Evolutionary conservation across 2,888 invertebrate genomes (phyloP), one percentile per base, ranked within the genome.

Genomic region (Sphaerophoria taeniata): DNA sequence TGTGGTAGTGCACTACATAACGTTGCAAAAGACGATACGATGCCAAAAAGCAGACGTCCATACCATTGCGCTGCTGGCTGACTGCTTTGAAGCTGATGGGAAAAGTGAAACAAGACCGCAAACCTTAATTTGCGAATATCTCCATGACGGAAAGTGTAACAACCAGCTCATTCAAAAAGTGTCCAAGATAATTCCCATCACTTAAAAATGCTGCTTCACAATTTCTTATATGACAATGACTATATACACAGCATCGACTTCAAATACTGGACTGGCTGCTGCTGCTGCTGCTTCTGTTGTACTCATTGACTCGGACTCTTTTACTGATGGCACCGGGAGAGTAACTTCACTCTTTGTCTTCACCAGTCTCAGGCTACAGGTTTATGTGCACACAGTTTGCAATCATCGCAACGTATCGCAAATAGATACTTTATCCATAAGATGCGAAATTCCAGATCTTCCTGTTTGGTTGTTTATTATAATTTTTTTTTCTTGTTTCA

Each of bases 101-200:
- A 85, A 85, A 85, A 85, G 85, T 85, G 81, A 85, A 85, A 81
- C 81, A 81, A 80, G 81, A 85, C 85, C 85, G 73, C 85, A 85
- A 24, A 85, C 81, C 63, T 81, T 85, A 85, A 85, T 85, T 85
- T 85, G 81, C 81, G 85, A 85, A 85, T 85, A 85, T 85, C 85
- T 85, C 85, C 85, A 85, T 85, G 85, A 85, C 85, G 85, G 85
- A 85, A 85, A 85, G 85, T 85, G 85, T 85, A 85, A 81, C 85
- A 85, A 81, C 85, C 85, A 85, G 76, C 85, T 85, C 85, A 85
- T 85, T 85, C 85, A 85, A 85, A 85, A 85, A 85, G 85, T 85
- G 85, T 85, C 85, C 85, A 85, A 80, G 85, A 81, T 85, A 85
- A 85, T 85, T 85, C 85, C 85, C 85, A 85, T 85, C 85, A 85